Evolutionary conservation across 92 coral and sea anemone genomes (phyloP).

Genomic region (Porites divaricata): DNA sequence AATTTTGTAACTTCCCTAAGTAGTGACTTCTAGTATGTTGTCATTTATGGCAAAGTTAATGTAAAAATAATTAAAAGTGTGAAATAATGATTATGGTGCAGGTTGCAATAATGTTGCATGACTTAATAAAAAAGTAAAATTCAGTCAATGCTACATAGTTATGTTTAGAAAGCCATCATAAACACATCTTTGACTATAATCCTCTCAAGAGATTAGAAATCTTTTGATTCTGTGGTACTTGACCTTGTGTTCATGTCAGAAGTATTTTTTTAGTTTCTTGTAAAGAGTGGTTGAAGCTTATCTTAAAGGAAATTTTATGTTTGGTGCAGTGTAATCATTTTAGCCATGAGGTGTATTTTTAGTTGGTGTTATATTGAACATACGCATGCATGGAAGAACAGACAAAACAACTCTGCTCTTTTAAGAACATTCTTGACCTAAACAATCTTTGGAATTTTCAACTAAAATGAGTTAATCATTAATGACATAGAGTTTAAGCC

Average conservation of each 20-base stretch:
- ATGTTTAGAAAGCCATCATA: not conserved
- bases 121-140: not conserved
- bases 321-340: not conserved
- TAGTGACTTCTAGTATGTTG: too few species aligned
- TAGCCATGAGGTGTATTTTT: not conserved
- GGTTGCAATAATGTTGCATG: not conserved
- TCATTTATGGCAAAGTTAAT: too few species aligned
- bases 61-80: too few species aligned
- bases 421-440: constrained; percentile 5
- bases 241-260: not conserved
- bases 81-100: too few species aligned
- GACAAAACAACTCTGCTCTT: not conserved
- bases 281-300: too few species aligned
- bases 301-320: not conserved
- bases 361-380: not conserved
- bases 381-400: not conserved
- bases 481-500: not conserved
- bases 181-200: not conserved
- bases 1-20: too few species aligned
- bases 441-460: constrained; percentile 30
- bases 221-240: not conserved
- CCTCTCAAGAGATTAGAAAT: not conserved
- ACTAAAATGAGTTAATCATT: not conserved
- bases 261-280: too few species aligned
- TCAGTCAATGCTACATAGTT: not conserved